phyloP scores from a whole-genome alignment of 2,888 invertebrate species.

The Cheilosia pagana region DNA sequence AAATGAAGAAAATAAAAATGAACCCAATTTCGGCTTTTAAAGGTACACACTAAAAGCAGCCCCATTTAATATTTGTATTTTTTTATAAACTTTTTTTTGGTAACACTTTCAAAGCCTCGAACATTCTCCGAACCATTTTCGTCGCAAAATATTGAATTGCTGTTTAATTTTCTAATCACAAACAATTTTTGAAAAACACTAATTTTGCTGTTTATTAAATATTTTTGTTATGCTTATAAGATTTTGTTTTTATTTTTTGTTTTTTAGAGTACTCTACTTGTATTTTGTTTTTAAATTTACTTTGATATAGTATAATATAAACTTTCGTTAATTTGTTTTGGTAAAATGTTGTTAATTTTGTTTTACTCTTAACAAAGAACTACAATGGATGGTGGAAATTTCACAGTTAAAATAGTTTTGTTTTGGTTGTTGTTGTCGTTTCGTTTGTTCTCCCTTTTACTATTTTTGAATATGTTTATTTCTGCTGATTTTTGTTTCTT shows the following conservation, averaged over 20 bases:
- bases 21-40: constrained; percentile 3
- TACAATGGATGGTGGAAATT: constrained; percentile 75
- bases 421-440: constrained; percentile 59
- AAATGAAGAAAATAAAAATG: not conserved
- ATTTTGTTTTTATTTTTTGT: constrained; percentile 35
- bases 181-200: constrained; percentile 35
- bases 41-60: constrained; percentile 11
- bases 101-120: constrained; percentile 29
- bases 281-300: constrained; percentile 39
- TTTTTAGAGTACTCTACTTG: constrained; percentile 56
- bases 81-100: constrained; percentile 35
- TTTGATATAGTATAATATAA: constrained; percentile 69
- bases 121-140: constrained; percentile 7
- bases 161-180: constrained; percentile 27
- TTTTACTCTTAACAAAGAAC: constrained; percentile 62
- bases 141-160: constrained; percentile 11
- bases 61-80: constrained; percentile 40
- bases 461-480: constrained; percentile 59
- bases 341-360: constrained; percentile 50
- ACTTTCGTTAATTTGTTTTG: constrained; percentile 61
- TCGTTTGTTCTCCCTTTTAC: constrained; percentile 40
- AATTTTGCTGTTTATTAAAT: constrained; percentile 37
- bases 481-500: constrained; percentile 41
- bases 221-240: constrained; percentile 34
- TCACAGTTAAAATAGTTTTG: constrained; percentile 74